Evolutionary conservation across 2,113 vertebrate species (phyloP), one percentile per base, ranked within the genome.

Genomic region (Lampris megalopsis): DNA sequence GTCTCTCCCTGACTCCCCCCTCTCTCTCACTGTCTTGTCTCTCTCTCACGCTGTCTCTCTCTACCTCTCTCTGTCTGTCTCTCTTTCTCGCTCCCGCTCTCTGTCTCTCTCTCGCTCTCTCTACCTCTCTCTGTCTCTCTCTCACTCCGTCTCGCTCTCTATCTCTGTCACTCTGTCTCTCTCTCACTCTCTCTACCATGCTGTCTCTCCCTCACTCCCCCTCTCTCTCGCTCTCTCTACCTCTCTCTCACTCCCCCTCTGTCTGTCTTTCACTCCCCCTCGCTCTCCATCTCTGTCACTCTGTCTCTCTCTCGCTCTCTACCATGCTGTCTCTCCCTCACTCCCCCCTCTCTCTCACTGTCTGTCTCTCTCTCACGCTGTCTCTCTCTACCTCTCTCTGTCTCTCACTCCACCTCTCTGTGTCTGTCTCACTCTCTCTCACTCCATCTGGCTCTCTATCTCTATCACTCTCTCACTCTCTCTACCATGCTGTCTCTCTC

Each of bases 151-250:
- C 24, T 24, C 24, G 24, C 24, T 24, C 24, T 24, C 24, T 24
- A 24, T 24, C 24, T 24, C 7, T 45, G 98, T 99, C 89, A 93
- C 94, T 59, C 38, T n/a, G 10, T 70, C 41, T 13, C 2, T 6
- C 13, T 0, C 1, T 5, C 5, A 1, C 10, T 37, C 1, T 9
- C 2, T 35, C 10, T 60, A 24, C 0, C 24, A 24, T 24, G 24
- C 40, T 38, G 36, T 9, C 0, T 24, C 2, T 43, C 8, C 53
- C 41, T 13, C 10, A 43, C 9, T 50, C 53, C 36, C 40, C 43
- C 40, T 63, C 70, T 52, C 13, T 24, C 38, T 63, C 6, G 38
- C 43, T 45, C 43, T 45, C n/a, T n/a, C n/a, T n/a, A n/a, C n/a
- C n/a, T n/a, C n/a, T n/a, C 43, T 45, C 43, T 45, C 43, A 7